These are phyloP conservation scores for Pristionchus maxplancki DNA, from an alignment of 2,888 invertebrate species.

Conservation along the genomic window DNA sequence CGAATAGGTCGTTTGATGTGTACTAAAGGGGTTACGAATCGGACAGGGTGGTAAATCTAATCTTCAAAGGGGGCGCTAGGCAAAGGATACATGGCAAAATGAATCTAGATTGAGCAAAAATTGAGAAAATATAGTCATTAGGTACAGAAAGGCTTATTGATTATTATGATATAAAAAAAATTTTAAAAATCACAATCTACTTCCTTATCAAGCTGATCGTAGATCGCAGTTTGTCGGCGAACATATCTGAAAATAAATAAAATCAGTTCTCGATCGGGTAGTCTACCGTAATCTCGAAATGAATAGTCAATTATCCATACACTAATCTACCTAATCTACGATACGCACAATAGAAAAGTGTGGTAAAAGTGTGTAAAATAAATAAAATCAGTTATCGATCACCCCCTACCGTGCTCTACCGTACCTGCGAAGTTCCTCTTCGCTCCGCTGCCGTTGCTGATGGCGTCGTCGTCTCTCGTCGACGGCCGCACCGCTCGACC, in stretches of 20 bases:
- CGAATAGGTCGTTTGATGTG: slow-evolving; percentile 14
- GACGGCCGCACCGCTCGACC: slow-evolving; percentile 9
- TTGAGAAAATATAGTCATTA: slow-evolving; percentile 10
- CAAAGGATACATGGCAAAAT: background rate
- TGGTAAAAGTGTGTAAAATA: too few relatives aligned
- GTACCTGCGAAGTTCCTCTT: slow-evolving; percentile 44
- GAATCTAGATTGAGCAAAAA: slow-evolving; percentile 9
- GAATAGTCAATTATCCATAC: background rate
- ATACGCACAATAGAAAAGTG: too few relatives aligned
- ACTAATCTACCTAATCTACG: too few relatives aligned
- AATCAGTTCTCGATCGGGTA: background rate
- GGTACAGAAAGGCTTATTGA: background rate
- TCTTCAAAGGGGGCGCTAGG: background rate
- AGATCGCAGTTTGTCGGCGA: slow-evolving; percentile 48
- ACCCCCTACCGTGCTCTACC: background rate
- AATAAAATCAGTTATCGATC: background rate
- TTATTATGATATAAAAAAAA: background rate
- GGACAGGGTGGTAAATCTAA: background rate
- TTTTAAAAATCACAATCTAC: background rate
- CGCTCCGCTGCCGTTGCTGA: slow-evolving; percentile 24
- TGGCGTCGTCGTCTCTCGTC: slow-evolving; percentile 23
- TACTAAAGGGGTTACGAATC: slow-evolving; percentile 21
- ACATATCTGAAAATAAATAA: background rate
- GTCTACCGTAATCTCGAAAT: background rate
- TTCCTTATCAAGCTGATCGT: slow-evolving; percentile 19